A percentile compares a stretch with the other conserved stretches of the same genome.
Conservation (phyloP, 2,113 vertebrate genomes). For the Acrocephalus kingi region DNA sequence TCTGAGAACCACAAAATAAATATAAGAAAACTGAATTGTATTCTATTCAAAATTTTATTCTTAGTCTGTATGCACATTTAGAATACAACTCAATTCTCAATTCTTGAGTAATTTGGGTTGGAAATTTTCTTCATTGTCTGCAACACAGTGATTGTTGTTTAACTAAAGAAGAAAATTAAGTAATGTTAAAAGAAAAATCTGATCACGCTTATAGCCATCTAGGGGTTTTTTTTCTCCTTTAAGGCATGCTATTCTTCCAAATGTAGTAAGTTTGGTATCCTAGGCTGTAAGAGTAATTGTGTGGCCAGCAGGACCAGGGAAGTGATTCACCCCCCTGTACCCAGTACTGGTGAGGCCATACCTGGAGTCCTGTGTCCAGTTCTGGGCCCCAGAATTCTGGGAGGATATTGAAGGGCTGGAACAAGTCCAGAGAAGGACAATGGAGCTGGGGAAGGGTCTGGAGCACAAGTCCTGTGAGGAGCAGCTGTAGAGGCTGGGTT, state of each 20-base stretch:
- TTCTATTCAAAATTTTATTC: not conserved
- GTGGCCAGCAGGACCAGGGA: not conserved
- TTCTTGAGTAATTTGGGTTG: not conserved
- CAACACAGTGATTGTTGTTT: not conserved
- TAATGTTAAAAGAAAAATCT: not conserved
- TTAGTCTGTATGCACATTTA: not conserved
- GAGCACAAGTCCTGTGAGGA: not conserved
- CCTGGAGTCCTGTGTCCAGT: not conserved
- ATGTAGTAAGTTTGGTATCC: not conserved
- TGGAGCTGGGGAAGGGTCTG: not conserved
- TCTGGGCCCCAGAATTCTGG: not conserved
- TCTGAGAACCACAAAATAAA: not conserved
- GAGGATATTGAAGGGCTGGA: not conserved
- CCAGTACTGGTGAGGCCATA: not conserved
- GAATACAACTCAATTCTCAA: not conserved
- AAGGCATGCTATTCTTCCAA: not conserved
- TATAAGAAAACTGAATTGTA: not conserved
- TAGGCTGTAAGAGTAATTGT: not conserved
- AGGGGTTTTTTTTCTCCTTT: not conserved
- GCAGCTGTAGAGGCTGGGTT: not conserved
- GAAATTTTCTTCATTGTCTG: not conserved
- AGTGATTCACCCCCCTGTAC: fast-evolving
- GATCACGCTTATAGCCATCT: not conserved
- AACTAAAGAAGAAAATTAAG: not conserved
- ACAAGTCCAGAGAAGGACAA: fast-evolving